A percentile compares a stretch with the other conserved stretches of the same genome.
Evolutionary conservation across 1,140 invertebrate genomes (phyloP).

Genomic region (Hylaeus volcanicus): DNA sequence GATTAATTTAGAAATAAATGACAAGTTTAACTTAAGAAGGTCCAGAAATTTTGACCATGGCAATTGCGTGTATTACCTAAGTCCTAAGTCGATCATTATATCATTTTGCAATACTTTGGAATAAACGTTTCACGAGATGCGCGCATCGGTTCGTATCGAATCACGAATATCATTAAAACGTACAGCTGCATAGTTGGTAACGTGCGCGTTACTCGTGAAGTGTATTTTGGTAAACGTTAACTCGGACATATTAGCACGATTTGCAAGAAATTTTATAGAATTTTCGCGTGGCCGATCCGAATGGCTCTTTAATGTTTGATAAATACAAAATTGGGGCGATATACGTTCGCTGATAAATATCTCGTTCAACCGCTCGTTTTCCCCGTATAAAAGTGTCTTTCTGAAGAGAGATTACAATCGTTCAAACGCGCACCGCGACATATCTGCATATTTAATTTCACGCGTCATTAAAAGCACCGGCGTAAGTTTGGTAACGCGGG

Average conservation of each 20-base stretch:
- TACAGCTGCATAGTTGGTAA: background rate
- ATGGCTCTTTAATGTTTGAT: constrained; percentile 35
- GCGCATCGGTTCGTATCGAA: background rate
- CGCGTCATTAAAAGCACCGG: constrained; percentile 53
- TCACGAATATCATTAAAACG: background rate
- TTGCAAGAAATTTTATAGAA: constrained; percentile 13
- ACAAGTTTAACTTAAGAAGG: no score
- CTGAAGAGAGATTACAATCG: constrained; percentile 10
- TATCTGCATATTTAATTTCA: constrained; percentile 52
- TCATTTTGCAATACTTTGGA: constrained; percentile 2
- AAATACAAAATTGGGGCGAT: constrained; percentile 14
- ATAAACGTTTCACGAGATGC: background rate
- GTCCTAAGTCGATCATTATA: background rate
- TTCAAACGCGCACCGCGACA: constrained; percentile 14
- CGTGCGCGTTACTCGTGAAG: background rate
- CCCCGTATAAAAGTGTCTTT: background rate
- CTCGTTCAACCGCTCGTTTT: background rate
- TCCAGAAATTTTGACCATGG: no score
- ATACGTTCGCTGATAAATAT: constrained; percentile 33
- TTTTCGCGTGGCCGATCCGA: background rate
- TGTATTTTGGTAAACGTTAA: background rate
- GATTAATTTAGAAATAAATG: no score
- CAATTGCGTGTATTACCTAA: no score
- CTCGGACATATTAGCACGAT: background rate
- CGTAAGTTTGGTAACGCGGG: constrained; percentile 41